These are phyloP conservation scores for Catamblyrhynchus diadema DNA, from an alignment of 2,797 vertebrate genomes.

Conservation along the genomic window DNA sequence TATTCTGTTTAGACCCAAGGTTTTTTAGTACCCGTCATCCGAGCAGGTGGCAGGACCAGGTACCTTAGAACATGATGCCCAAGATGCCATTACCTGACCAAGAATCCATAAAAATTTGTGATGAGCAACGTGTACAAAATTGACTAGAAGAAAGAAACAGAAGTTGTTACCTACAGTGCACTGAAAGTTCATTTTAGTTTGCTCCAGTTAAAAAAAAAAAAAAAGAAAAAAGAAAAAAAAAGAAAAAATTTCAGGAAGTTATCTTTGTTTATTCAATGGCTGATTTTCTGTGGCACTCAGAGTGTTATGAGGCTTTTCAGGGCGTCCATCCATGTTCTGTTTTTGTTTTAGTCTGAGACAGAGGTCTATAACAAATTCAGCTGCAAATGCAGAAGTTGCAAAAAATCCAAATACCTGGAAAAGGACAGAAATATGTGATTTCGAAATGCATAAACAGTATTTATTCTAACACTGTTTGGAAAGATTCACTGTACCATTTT, in stretches of 20 bases:
- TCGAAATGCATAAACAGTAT: background rate
- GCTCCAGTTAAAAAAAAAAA: background rate
- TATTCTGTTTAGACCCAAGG: background rate
- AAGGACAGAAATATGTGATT: background rate
- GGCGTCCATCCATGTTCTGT: fast-evolving
- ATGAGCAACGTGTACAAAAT: background rate
- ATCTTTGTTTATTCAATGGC: slow-evolving; percentile 57
- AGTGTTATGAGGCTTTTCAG: background rate
- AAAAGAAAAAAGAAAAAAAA: background rate
- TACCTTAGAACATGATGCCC: background rate
- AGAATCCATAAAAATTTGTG: background rate
- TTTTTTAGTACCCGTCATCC: background rate
- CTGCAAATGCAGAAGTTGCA: slow-evolving; percentile 65
- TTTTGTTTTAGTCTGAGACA: background rate
- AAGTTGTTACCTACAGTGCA: background rate
- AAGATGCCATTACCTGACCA: background rate
- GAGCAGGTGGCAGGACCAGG: background rate
- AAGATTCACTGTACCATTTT: background rate
- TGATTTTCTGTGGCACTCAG: background rate
- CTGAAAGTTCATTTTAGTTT: background rate
- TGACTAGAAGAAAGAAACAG: background rate
- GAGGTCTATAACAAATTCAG: background rate
- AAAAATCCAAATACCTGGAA: slow-evolving; percentile 85
- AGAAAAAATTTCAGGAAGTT: background rate
- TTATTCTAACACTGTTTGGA: background rate